Evolutionary conservation across 92 coral and sea anemone genomes (phyloP), one percentile per base, ranked within the genome.

Genomic region (Phenganax subtilis): DNA sequence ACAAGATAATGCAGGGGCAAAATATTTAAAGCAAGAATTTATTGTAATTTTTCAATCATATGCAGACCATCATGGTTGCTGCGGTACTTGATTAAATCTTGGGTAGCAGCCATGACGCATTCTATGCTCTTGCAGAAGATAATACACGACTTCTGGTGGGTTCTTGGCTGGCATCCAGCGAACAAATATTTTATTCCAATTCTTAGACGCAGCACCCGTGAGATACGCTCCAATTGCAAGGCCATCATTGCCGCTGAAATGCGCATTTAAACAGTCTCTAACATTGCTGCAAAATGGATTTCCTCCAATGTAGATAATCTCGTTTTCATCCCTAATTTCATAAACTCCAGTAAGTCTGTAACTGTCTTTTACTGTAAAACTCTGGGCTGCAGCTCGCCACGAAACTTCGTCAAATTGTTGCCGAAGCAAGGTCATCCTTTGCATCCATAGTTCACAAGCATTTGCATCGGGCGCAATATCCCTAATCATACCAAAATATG

Each of bases 201-300:
- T 85, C 53, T 82, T 85, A 16, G 84, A 88, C 47, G 96, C 99
- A 6, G 90, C 86, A 7, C 97, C 96, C 9, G 90, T 96, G 51
- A 96, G 81, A 71, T 88, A 96, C 76, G 97, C 86, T 1, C 99
- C 99, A 57, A 96, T 89, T 54, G 99, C 91, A 80, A 96, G 90
- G 9, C 99, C 99, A 60, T 96, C 99, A 80, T 96, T 96, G 0
- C 99, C 99, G 79, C 99, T 96, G 75, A 96, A 96, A 85, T 96
- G 99, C 4, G 99, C 99, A 75, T 96, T 96, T 76, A 96, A 73
- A 61, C 99, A 96, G 84, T 96, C 99, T 85, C 99, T 88, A 85
- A 96, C 91, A 87, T 92, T 96, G 75, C 99, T 96, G 73, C 92
- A 92, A 71, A 92, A 93, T 25, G 99, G 99, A 76, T 96, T 96